Base-by-base conservation (phyloP, 1,140 invertebrate genomes). In the Macrobrachium nipponense region DNA sequence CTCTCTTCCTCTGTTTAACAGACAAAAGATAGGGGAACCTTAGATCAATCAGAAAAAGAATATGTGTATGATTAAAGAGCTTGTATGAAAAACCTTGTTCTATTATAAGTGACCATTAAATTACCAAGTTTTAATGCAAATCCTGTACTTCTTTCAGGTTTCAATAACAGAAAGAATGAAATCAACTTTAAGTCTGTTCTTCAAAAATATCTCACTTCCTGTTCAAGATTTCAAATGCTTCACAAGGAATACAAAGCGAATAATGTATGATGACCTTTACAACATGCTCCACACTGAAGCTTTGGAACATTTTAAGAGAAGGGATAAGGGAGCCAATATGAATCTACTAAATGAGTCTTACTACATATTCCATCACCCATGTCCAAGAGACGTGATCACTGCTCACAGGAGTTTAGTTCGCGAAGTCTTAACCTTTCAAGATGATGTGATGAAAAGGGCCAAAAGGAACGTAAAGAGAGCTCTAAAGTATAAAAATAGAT, bases 181-280 rank as follows among this genome's bases (percentile, higher is more conserved):
- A 7, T 14, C 18, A 3, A 62, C 14, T 44, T 18, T 83, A 12
- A 60, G 44, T 12, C 17, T 2, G 2, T n/a, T 44, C n/a, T 44
- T 83, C 6, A 83, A 43, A 20, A 61, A 44, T 43, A 62, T 83
- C 10, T 51, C 58, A 0, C 23, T 83, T 18, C 81, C 81, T 17
- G 59, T 76, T 14, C 81, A 83, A n/a, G 81, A 83, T 36, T 20
- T 27, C 23, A 51, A 18, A 12, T 83, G 81, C 72, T 83, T 83
- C 72, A 61, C 72, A 15, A 76, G 17, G 58, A 15, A 44, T 2
- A 76, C 81, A 11, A 18, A 75, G 43, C 51, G 73, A 17, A 23
- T 76, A 27, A 17, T 12, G 4, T 83, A 62, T 43, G n/a, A n/a
- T 20, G 18, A 43, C 18, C 36, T 83, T 43, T 83, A 83, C 60